Evolutionary conservation across 2,113 vertebrate species (phyloP), one percentile per base, ranked within the genome.

Genomic region (Thryonomys swinderianus): DNA sequence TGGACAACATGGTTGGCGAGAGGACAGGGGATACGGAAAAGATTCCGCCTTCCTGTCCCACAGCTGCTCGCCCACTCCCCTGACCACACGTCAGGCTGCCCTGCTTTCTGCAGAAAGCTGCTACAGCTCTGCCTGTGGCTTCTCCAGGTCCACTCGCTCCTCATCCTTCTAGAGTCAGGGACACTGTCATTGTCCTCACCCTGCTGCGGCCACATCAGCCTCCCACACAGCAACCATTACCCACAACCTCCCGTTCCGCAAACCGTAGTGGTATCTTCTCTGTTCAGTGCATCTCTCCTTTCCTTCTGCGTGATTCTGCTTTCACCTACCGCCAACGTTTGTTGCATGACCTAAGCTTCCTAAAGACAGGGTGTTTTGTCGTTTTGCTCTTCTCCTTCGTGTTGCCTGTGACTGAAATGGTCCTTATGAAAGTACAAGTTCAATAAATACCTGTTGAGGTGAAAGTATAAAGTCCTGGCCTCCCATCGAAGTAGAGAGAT

Each of bases 361-460:
- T 9, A n/a, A 61, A 20, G 85, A 2, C 32, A 85, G 71, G 66
- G 7, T 7, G 71, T 95, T 74, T 48, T 30, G 6, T 34, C 45
- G 45, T 66, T 95, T 94, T 12, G n/a, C 42, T 73, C 91, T 81
- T n/a, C 67, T 79, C 30, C 90, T 57, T 88, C 87, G 40, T 82
- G 89, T 79, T 45, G 18, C 21, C 27, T 78, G 34, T 32, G 21
- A 76, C 40, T 94, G 37, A 62, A 85, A 66, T 3, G 80, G 61
- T 79, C 48, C 9, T 89, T 81, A 53, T 7, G 10, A 84, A 0
- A 88, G 42, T 59, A 66, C 59, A 85, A 53, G 64, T 95, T 74
- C 59, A 92, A 51, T 82, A 80, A 40, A 69, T 55, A 81, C 27
- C 76, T 84, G 18, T 83, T 78, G 30, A 74, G 61, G 61, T 73